Conservation (phyloP, 2,888 invertebrate genomes). For the Habrosyne pyritoides region DNA sequence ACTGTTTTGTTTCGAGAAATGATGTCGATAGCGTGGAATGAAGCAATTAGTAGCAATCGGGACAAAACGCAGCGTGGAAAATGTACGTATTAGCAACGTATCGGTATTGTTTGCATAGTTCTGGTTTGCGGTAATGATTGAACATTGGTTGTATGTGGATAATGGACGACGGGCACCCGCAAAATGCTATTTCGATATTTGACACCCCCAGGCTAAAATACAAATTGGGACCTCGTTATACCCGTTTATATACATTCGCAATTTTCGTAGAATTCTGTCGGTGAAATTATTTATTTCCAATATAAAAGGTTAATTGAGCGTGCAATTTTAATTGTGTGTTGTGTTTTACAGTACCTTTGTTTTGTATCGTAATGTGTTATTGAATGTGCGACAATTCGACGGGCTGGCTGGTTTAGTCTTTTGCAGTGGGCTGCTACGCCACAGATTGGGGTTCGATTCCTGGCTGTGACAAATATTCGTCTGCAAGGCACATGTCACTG, state of each 20-base stretch:
- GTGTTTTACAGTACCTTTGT: neutral
- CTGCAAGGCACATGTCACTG: no score
- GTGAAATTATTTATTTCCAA: neutral
- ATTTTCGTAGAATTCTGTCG: neutral
- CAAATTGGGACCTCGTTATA: neutral
- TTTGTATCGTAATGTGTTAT: neutral
- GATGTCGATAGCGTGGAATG: neutral
- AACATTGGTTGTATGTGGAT: constrained; percentile 9
- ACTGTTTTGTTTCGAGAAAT: neutral
- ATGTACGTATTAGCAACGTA: neutral
- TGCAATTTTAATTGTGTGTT: neutral
- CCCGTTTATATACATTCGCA: neutral
- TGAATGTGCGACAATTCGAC: no score
- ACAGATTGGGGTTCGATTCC: no score
- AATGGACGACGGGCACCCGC: constrained; percentile 4
- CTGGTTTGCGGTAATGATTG: constrained; percentile 14
- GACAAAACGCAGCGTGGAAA: neutral
- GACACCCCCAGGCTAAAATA: constrained; percentile 1
- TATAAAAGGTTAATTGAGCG: neutral
- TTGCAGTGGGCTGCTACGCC: no score
- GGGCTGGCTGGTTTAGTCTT: no score
- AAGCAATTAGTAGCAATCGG: neutral
- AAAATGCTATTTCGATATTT: constrained; percentile 11
- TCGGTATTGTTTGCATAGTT: constrained; percentile 13
- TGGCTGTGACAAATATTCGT: no score